A percentile compares a stretch with the other conserved stretches of the same genome.
These are phyloP conservation scores for Oncorhynchus mykiss DNA, from an alignment of 2,113 vertebrate species.

Conservation along the genomic window DNA sequence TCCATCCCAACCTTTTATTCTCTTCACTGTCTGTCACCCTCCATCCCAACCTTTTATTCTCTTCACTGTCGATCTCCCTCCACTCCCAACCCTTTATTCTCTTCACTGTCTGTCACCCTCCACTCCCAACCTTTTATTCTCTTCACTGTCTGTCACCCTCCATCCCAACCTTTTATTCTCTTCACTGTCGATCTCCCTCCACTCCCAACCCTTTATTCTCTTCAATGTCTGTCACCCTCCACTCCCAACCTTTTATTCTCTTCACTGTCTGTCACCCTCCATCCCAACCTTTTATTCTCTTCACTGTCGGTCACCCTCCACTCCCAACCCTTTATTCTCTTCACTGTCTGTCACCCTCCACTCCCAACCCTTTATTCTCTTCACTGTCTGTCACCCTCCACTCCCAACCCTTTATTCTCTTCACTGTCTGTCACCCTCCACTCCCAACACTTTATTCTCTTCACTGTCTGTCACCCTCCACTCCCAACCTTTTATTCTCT, in stretches of 20 bases:
- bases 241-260: conserved; percentile 16
- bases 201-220: no score
- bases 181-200: conserved; percentile 26
- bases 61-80: conserved; percentile 34
- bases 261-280: conserved; percentile 27
- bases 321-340: conserved; percentile 18
- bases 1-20: conserved; percentile 8
- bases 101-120: conserved; percentile 29
- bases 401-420: conserved; percentile 17
- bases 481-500: no score
- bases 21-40: conserved; percentile 27
- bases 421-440: conserved; percentile 40
- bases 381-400: conserved; percentile 37
- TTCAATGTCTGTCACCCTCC: conserved; percentile 36
- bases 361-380: no score
- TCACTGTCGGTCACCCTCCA: conserved; percentile 37
- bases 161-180: conserved; percentile 14
- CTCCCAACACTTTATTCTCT: conserved; percentile 16
- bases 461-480: conserved; percentile 25
- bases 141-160: conserved; percentile 28
- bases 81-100: conserved; percentile 16
- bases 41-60: background rate
- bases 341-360: conserved; percentile 25
- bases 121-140: no score
- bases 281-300: no score